These are phyloP conservation scores for Aphodius granarius DNA, from an alignment of 2,888 invertebrate genomes.

Conservation along the genomic window DNA sequence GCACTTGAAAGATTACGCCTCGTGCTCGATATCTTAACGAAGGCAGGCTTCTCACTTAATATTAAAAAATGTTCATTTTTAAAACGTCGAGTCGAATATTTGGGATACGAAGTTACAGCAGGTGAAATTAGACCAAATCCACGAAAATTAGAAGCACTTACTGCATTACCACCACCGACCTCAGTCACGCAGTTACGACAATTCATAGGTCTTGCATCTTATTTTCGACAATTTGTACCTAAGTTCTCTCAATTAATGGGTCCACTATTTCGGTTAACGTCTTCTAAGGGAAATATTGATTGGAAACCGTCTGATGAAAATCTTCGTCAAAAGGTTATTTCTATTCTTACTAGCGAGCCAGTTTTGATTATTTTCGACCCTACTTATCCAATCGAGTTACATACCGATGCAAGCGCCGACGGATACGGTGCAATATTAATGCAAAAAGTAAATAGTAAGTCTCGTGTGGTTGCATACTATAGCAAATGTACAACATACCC, in stretches of 20 bases:
- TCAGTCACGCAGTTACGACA: no score
- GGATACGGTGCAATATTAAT: slow-evolving; percentile 40
- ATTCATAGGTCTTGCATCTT: slow-evolving; percentile 1
- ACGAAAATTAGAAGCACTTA: no score
- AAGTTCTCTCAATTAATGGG: not conserved
- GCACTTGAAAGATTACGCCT: no score
- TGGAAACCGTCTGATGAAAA: slow-evolving; percentile 30
- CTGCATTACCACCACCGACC: no score
- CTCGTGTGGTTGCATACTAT: slow-evolving; percentile 37
- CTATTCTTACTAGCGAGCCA: slow-evolving; percentile 31
- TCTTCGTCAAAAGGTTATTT: slow-evolving; percentile 31
- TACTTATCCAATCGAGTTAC: slow-evolving; percentile 33
- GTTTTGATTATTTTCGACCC: slow-evolving; percentile 39
- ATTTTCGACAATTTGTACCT: not conserved
- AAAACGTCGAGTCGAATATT: no score
- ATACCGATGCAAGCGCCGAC: slow-evolving; percentile 38
- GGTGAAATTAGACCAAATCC: no score
- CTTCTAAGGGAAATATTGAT: slow-evolving; percentile 20
- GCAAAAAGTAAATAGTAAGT: slow-evolving; percentile 33
- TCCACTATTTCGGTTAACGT: not conserved
- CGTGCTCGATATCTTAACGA: no score
- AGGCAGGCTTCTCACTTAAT: no score
- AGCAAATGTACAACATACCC: slow-evolving; percentile 35
- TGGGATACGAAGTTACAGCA: no score
- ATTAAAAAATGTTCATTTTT: no score